Evolutionary conservation across 2,888 invertebrate genomes (phyloP).

Genomic region (Harpagoxenus sublaevis): DNA sequence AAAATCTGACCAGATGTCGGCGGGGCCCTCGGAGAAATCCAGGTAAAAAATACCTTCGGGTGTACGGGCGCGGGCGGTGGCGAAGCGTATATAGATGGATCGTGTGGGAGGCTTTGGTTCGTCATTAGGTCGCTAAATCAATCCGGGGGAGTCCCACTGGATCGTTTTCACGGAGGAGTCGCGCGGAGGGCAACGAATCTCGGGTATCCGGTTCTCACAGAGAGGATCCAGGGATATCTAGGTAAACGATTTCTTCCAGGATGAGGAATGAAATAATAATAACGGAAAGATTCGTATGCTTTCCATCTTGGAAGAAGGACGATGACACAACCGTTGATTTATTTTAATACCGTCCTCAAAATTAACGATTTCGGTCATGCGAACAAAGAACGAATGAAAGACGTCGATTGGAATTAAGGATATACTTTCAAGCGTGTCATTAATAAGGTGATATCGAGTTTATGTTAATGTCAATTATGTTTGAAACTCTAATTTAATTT

Average conservation of each 20-base stretch:
- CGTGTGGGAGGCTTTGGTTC: conserved; percentile 77
- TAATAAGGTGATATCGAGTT: neutral
- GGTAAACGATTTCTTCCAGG: conserved; percentile 21
- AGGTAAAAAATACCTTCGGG: conserved; percentile 80
- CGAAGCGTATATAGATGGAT: conserved; percentile 61
- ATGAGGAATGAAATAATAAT: neutral
- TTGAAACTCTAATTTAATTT: conserved; percentile 2
- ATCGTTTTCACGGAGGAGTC: conserved; percentile 72
- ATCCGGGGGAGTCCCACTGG: conserved; percentile 69
- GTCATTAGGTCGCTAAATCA: conserved; percentile 84
- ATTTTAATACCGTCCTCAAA: neutral
- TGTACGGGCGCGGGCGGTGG: conserved; percentile 54
- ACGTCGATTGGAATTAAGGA: neutral
- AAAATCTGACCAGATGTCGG: conserved; percentile 86
- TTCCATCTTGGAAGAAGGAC: neutral
- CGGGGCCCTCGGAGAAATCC: conserved; percentile 57
- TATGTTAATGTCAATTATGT: conserved; percentile 13
- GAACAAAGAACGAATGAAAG: neutral
- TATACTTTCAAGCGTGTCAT: neutral
- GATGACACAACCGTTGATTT: conserved; percentile 1
- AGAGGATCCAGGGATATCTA: conserved; percentile 8
- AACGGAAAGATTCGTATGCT: neutral
- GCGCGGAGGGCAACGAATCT: conserved; percentile 42
- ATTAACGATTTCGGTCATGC: neutral
- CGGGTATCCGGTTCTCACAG: conserved; percentile 58